These are phyloP conservation scores for Parthenolecanium corni DNA, from an alignment of 2,888 invertebrate genomes.

Conservation along the genomic window DNA sequence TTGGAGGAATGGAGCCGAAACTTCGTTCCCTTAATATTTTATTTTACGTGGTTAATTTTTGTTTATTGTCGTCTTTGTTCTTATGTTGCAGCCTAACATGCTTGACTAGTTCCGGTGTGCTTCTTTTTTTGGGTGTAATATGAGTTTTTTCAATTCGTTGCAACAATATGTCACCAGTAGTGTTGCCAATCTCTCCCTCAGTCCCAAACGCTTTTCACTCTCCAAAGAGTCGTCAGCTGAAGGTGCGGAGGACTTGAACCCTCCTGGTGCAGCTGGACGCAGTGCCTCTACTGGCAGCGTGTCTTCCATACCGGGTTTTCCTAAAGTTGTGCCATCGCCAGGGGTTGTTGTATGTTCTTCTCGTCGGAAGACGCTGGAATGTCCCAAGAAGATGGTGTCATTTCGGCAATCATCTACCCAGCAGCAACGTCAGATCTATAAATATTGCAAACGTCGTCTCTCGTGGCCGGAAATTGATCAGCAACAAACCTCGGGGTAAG, in stretches of 20 bases:
- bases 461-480: conserved; percentile 80
- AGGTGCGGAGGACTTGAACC: conserved; percentile 12
- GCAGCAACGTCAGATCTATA: conserved; percentile 51
- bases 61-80: too few species aligned
- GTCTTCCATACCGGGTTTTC: conserved; percentile 46
- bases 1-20: too few species aligned
- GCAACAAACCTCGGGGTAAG: conserved; percentile 71
- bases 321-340: conserved; percentile 59
- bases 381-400: conserved; percentile 44
- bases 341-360: conserved; percentile 45
- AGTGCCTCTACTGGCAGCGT: conserved; percentile 32
- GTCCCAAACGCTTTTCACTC: conserved; percentile 60
- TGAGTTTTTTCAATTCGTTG: conserved; percentile 78
- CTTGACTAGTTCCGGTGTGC: background rate
- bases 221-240: conserved; percentile 51
- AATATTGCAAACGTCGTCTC: conserved; percentile 64
- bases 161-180: conserved; percentile 79
- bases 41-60: too few species aligned
- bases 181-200: conserved; percentile 65
- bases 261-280: conserved; percentile 22
- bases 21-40: too few species aligned
- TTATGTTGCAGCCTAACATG: conserved; percentile 20
- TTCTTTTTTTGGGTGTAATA: conserved; percentile 37
- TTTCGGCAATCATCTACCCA: conserved; percentile 41
- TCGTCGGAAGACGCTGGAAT: conserved; percentile 53